Evolutionary conservation across 1,140 invertebrate genomes (phyloP).

Genomic region (Lasaia peninsularis): DNA sequence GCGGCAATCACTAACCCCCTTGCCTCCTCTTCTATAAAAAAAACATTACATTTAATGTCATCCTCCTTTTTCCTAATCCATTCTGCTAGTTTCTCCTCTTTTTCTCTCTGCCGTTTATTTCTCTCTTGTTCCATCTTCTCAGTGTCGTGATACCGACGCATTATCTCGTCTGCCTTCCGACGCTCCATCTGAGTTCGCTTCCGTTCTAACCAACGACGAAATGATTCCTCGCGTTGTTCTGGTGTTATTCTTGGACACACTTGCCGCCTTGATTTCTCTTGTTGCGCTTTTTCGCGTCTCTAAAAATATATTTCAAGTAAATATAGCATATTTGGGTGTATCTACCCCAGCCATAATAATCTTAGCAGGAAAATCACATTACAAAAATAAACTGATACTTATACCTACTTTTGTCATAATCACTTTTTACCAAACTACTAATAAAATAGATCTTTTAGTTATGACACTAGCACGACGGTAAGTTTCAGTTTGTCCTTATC

Average conservation of each 20-base stretch:
- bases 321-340: too few relatives aligned
- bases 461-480: too few relatives aligned
- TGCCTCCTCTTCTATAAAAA: too few relatives aligned
- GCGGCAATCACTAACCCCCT: too few relatives aligned
- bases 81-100: slow-evolving; percentile 67
- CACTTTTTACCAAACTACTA: too few relatives aligned
- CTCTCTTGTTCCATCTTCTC: slow-evolving; percentile 50
- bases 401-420: too few relatives aligned
- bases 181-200: slow-evolving; percentile 50
- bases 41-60: slow-evolving; percentile 62
- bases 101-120: slow-evolving; percentile 59
- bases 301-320: slow-evolving; percentile 24
- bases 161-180: slow-evolving; percentile 54
- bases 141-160: slow-evolving; percentile 46
- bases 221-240: slow-evolving; percentile 61
- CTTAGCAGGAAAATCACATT: too few relatives aligned
- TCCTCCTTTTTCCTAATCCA: slow-evolving; percentile 77
- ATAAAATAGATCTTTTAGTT: too few relatives aligned
- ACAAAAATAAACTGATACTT: too few relatives aligned
- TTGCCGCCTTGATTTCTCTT: slow-evolving; percentile 45
- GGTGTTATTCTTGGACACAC: slow-evolving; percentile 30
- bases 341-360: too few relatives aligned
- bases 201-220: slow-evolving; percentile 54
- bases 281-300: slow-evolving; percentile 50
- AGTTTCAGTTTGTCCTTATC: too few relatives aligned